Evolutionary conservation across 2,888 invertebrate genomes (phyloP), one percentile per base, ranked within the genome.

Genomic region (Drosophila falleni): DNA sequence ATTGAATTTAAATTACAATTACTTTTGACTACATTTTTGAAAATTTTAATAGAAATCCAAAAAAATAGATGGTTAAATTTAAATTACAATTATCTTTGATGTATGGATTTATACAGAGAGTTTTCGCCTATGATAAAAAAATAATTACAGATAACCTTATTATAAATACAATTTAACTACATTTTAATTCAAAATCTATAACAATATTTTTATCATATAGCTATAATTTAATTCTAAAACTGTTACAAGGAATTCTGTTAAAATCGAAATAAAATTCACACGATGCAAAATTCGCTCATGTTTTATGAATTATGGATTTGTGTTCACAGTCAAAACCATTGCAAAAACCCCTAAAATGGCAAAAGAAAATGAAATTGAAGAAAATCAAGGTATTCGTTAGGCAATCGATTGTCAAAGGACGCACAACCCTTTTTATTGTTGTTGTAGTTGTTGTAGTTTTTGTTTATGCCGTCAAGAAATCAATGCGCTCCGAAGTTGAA

Each of bases 401-500:
- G 76, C 66, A 62, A 74, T 54, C 72, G 72, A 87, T 84, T 87
- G 84, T 87, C 79, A 71, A 33, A 63, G 58, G 58, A 65, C 41
- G 39, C 53, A 70, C 53, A 70, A 77, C 77, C 84, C 72, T 62
- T 71, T 72, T 59, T 47, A 33, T 49, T 41, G 10, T 5, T 2
- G 11, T 46, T 23, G 42, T 37, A 31, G 37, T 49, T 41, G 41
- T 16, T 39, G 61, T 16, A 46, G 60, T 65, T 63, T 15, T 73
- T 73, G 77, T 80, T 79, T 61, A 46, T 79, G 76, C 81, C 80
- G 83, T 78, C 81, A 83, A 75, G 72, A 76, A 87, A 87, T 84
- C 87, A 87, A 84, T 80, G 80, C 61, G 65, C 53, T 71, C 69
- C 60, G 41, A 47, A 65, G 73, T 54, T 54, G 62, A 77, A 75